Conservation (phyloP, 2,797 vertebrate species). For the Catharus ustulatus region DNA sequence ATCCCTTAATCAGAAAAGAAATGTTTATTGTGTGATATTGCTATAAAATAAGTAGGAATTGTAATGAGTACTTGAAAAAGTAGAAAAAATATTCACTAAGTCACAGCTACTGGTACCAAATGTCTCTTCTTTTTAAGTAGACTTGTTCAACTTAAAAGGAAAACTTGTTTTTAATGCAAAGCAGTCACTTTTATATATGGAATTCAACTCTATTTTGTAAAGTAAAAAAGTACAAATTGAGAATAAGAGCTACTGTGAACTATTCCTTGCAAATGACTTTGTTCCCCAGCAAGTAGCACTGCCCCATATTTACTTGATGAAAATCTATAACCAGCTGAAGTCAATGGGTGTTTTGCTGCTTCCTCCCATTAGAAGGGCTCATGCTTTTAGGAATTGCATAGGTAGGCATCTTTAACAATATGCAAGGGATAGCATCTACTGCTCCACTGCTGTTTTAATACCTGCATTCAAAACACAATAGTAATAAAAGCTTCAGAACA, state of each 20-base stretch:
- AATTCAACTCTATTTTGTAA: background rate
- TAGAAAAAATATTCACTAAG: background rate
- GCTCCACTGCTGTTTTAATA: slow-evolving; percentile 56
- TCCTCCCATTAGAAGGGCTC: slow-evolving; percentile 52
- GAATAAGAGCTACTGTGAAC: slow-evolving; percentile 8
- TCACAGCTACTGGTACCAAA: slow-evolving; percentile 9
- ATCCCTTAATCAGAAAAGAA: slow-evolving; percentile 34
- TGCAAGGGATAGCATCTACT: slow-evolving; percentile 49
- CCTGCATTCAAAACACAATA: slow-evolving; percentile 57
- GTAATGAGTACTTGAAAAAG: slow-evolving; percentile 32
- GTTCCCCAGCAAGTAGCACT: background rate
- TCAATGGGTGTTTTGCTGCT: slow-evolving; percentile 47
- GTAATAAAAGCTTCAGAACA: slow-evolving; percentile 72
- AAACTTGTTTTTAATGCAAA: slow-evolving; percentile 29
- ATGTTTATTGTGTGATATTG: slow-evolving; percentile 47
- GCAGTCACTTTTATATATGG: background rate
- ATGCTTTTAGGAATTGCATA: slow-evolving; percentile 48
- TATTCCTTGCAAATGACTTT: background rate
- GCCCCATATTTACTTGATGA: background rate
- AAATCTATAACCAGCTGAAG: slow-evolving; percentile 30
- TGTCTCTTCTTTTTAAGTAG: slow-evolving; percentile 31
- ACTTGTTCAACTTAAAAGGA: slow-evolving; percentile 22
- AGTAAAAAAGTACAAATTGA: background rate
- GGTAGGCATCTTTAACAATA: slow-evolving; percentile 55
- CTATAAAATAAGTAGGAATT: slow-evolving; percentile 48